Conservation (phyloP, 35 echinoderm and acorn worm species). For the Antedon bifida region DNA sequence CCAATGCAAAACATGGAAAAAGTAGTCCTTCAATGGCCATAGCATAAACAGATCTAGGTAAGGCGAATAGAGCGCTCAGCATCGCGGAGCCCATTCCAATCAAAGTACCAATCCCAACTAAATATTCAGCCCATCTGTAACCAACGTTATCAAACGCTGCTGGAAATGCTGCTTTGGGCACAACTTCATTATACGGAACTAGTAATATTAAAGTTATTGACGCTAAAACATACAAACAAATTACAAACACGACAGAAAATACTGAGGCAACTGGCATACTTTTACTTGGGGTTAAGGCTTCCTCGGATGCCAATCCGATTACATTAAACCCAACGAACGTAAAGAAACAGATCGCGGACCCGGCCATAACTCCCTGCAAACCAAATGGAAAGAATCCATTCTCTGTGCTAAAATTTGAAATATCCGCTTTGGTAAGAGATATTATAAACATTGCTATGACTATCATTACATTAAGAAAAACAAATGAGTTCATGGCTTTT, state of each 20-base stretch:
- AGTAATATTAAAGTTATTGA: conserved; percentile 24
- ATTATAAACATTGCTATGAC: conserved; percentile 30
- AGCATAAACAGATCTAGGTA: conserved; percentile 33
- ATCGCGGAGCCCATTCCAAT: conserved; percentile 23
- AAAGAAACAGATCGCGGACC: conserved; percentile 28
- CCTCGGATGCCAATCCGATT: conserved; percentile 24
- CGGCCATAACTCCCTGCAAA: conserved; percentile 31
- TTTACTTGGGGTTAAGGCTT: conserved; percentile 14
- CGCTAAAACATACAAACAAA: conserved; percentile 9
- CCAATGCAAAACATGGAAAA: conserved; percentile 5
- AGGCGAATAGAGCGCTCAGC: neutral
- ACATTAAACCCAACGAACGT: conserved; percentile 37
- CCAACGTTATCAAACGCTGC: conserved; percentile 12
- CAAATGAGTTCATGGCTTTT: conserved; percentile 35
- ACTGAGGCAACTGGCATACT: conserved; percentile 31
- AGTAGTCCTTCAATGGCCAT: conserved; percentile 44
- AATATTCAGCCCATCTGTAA: conserved; percentile 21
- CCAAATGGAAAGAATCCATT: conserved; percentile 45
- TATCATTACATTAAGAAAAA: conserved; percentile 42
- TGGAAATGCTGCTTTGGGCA: conserved; percentile 18
- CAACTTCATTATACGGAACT: conserved; percentile 25
- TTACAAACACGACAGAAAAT: conserved; percentile 5
- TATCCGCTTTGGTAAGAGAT: conserved; percentile 33
- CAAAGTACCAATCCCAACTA: conserved; percentile 33
- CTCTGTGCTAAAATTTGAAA: conserved; percentile 16